Evolutionary conservation across 2,888 invertebrate genomes (phyloP).

Genomic region (Catocala fraxini): DNA sequence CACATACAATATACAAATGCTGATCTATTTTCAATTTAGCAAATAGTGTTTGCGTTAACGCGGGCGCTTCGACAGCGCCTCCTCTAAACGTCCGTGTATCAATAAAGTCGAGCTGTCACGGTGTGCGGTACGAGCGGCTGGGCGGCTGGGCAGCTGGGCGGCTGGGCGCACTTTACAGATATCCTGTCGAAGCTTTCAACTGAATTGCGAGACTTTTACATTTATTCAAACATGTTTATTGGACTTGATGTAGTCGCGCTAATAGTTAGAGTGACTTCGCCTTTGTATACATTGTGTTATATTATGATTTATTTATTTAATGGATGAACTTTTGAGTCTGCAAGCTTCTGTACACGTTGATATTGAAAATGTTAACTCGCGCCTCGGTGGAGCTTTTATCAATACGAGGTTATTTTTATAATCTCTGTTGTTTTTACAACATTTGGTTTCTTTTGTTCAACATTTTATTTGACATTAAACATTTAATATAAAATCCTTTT

Average conservation of each 20-base stretch:
- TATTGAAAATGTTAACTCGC: not conserved
- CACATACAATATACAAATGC: no score
- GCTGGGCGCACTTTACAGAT: not conserved
- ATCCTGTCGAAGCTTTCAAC: slow-evolving; percentile 4
- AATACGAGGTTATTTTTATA: no score
- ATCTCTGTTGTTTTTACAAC: no score
- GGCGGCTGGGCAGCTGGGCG: not conserved
- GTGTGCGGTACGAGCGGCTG: not conserved
- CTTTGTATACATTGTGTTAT: no score
- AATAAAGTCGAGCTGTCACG: not conserved
- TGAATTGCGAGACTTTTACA: slow-evolving; percentile 8
- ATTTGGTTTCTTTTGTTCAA: no score
- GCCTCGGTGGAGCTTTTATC: no score
- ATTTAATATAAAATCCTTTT: no score
- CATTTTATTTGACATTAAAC: no score
- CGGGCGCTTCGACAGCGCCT: no score
- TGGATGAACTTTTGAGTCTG: no score
- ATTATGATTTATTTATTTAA: no score
- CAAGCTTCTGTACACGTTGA: no score
- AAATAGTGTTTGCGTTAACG: not conserved
- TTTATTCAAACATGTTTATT: slow-evolving; percentile 11
- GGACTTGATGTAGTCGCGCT: not conserved
- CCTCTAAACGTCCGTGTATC: not conserved
- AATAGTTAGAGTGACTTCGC: not conserved
- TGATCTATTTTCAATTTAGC: not conserved